These are phyloP conservation scores for Albula goreensis DNA, from an alignment of 2,113 vertebrate genomes.

Conservation along the genomic window DNA sequence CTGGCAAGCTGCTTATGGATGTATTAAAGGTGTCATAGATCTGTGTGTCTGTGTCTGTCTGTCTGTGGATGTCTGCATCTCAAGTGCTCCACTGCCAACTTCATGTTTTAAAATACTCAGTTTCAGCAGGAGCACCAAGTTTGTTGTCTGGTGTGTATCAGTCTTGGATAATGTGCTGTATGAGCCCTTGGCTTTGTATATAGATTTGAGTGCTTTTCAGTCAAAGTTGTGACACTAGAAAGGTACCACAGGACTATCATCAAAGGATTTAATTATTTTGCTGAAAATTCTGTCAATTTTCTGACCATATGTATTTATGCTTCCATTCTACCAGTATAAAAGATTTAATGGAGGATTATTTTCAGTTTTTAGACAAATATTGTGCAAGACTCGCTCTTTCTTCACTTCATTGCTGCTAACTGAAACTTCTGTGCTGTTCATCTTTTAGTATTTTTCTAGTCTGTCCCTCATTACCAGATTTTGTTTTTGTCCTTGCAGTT, in stretches of 20 bases:
- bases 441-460: slow-evolving; percentile 21
- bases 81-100: background rate
- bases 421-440: slow-evolving; percentile 6
- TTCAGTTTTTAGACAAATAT: background rate
- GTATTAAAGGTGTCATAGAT: background rate
- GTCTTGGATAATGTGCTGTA: background rate
- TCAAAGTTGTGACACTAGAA: slow-evolving; percentile 21
- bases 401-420: background rate
- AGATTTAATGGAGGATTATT: too few species aligned
- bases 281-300: background rate
- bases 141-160: slow-evolving; percentile 18
- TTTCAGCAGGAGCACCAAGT: background rate
- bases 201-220: slow-evolving; percentile 25
- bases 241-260: background rate
- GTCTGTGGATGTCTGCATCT: background rate
- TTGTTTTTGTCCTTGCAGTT: slow-evolving; percentile 57
- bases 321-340: background rate
- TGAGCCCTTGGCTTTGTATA: background rate
- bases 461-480: slow-evolving; percentile 51
- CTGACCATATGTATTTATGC: background rate
- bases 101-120: background rate
- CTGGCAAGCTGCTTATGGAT: background rate
- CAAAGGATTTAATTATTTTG: background rate
- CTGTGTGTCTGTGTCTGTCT: background rate
- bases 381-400: background rate